Conservation (phyloP, 2,113 vertebrate genomes). For the Alligator mississippiensis region DNA sequence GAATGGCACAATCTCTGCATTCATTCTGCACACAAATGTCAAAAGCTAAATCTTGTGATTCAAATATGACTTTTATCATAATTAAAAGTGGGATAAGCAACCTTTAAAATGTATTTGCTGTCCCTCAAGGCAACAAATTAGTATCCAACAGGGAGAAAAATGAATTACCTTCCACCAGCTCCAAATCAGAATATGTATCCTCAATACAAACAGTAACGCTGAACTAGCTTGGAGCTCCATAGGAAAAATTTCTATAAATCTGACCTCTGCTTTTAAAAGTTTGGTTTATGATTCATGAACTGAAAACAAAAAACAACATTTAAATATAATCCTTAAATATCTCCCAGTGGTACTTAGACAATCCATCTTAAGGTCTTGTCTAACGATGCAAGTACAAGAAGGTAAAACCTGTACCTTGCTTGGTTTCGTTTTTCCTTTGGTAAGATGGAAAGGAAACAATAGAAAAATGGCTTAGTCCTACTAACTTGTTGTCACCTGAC, state of each 20-base stretch:
- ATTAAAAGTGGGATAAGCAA: slow-evolving; percentile 58
- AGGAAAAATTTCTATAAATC: neutral
- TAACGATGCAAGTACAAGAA: rapidly evolving
- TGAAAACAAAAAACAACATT: neutral
- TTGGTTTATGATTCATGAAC: slow-evolving; percentile 25
- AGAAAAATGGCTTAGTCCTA: neutral
- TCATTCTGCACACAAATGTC: slow-evolving; percentile 41
- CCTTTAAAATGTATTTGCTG: neutral
- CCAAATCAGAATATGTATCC: neutral
- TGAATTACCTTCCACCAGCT: neutral
- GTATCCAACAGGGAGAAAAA: neutral
- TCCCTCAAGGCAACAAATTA: slow-evolving; percentile 37
- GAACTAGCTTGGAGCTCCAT: neutral
- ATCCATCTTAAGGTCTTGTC: neutral
- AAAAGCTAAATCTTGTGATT: slow-evolving; percentile 66
- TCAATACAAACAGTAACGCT: slow-evolving; percentile 29
- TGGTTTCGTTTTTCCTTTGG: neutral
- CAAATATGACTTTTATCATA: slow-evolving; percentile 46
- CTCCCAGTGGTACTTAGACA: rapidly evolving
- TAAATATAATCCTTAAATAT: neutral
- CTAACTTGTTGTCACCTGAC: neutral
- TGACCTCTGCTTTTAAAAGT: slow-evolving; percentile 47
- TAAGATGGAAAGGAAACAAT: neutral
- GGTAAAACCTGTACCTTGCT: no score
- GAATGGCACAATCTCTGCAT: slow-evolving; percentile 22